phyloP scores from a whole-genome alignment of 2,888 invertebrate genomes.

The Elegia similella region DNA sequence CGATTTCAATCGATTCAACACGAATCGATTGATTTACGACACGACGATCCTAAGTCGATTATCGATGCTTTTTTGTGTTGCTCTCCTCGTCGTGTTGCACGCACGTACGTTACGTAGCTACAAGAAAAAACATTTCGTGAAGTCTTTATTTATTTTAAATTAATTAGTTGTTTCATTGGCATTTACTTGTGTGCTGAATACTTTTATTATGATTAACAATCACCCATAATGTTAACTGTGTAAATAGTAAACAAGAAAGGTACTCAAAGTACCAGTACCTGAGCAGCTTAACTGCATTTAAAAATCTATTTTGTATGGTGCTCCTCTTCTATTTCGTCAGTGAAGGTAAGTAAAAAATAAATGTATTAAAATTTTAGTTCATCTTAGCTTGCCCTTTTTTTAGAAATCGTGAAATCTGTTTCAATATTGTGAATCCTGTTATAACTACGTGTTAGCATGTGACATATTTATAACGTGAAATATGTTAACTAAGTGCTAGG shows the following conservation, averaged over 20 bases:
- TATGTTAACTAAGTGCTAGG: constrained; percentile 12
- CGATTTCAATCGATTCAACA: no score
- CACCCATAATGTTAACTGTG: constrained; percentile 4
- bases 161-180: background rate
- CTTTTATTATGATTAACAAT: background rate
- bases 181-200: background rate
- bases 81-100: background rate
- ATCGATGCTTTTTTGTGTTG: background rate
- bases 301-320: constrained; percentile 1
- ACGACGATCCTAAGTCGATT: background rate
- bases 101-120: constrained; percentile 1
- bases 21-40: background rate
- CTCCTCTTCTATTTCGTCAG: background rate
- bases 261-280: constrained; percentile 9
- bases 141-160: background rate
- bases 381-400: background rate
- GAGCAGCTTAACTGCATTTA: constrained; percentile 4
- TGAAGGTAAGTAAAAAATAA: constrained; percentile 1
- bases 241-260: background rate
- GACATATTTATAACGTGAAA: constrained; percentile 10
- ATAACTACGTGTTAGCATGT: constrained; percentile 14
- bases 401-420: background rate
- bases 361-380: background rate
- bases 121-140: background rate
- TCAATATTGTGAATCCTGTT: background rate